phyloP scores from a whole-genome alignment of 2,888 invertebrate species.

The Synanthedon andrenaeformis region DNA sequence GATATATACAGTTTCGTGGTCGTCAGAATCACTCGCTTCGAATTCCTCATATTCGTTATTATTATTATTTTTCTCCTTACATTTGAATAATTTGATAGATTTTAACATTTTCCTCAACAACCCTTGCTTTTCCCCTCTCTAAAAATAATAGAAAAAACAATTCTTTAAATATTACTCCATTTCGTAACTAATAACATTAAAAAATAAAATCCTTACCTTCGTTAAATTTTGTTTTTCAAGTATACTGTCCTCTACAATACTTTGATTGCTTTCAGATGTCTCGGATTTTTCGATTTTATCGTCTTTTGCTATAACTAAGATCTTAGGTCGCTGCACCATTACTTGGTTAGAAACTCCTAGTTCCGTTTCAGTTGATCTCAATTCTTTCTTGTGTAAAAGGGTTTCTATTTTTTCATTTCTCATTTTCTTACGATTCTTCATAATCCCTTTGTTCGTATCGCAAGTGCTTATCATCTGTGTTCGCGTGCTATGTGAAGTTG shows the following conservation, averaged over 20 bases:
- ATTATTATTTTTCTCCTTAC: slow-evolving; percentile 16
- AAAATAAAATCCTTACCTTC: too few species aligned
- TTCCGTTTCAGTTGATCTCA: neutral
- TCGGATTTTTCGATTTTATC: neutral
- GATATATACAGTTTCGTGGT: slow-evolving; percentile 40
- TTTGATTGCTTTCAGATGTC: too few species aligned
- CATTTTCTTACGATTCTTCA: neutral
- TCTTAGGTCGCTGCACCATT: neutral
- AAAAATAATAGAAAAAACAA: slow-evolving; percentile 3
- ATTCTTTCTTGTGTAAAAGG: neutral
- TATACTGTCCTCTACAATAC: too few species aligned
- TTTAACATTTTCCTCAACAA: slow-evolving; percentile 40
- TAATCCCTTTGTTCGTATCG: neutral
- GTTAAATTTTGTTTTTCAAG: too few species aligned
- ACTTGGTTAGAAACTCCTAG: neutral
- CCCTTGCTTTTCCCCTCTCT: slow-evolving; percentile 24
- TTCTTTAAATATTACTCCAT: too few species aligned
- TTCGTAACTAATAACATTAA: too few species aligned
- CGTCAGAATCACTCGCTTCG: slow-evolving; percentile 32
- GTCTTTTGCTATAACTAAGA: neutral
- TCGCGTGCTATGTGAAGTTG: neutral
- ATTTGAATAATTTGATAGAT: slow-evolving; percentile 28
- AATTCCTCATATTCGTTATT: slow-evolving; percentile 13
- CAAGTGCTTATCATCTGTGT: neutral
- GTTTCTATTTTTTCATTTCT: neutral